phyloP scores from a whole-genome alignment of 2,797 vertebrate species.

The Lagocephalus sceleratus region DNA sequence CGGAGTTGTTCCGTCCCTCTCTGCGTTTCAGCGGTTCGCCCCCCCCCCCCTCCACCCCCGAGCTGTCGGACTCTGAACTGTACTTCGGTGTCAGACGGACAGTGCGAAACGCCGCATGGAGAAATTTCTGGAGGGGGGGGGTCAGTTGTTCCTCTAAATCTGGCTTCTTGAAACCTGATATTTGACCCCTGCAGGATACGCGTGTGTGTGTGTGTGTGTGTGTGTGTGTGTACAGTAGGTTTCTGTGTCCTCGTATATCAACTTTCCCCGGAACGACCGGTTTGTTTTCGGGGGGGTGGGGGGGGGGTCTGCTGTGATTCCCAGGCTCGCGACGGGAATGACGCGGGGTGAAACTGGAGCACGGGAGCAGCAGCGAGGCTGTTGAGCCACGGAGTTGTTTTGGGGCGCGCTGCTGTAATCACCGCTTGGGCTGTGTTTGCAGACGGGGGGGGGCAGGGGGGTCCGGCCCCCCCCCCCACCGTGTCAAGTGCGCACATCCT shows the following conservation, averaged over 20 bases:
- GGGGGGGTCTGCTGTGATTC: too few species aligned
- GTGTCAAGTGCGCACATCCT: too few species aligned
- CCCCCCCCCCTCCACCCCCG: too few species aligned
- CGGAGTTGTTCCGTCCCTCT: conserved; percentile 40
- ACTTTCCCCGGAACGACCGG: too few species aligned
- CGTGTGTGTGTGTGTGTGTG: conserved; percentile 9
- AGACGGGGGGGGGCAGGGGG: too few species aligned
- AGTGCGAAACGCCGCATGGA: conserved; percentile 31
- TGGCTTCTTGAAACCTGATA: conserved; percentile 60
- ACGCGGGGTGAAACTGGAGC: too few species aligned
- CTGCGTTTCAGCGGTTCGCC: conserved; percentile 7
- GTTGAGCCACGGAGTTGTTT: too few species aligned
- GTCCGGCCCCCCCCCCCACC: too few species aligned
- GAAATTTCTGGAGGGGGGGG: conserved; percentile 30
- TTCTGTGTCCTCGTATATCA: background rate
- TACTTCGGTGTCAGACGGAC: conserved; percentile 42
- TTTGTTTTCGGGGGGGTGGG: too few species aligned
- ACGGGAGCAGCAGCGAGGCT: too few species aligned
- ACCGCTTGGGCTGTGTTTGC: conserved; percentile 1
- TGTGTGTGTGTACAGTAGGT: background rate
- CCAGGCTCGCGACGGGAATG: too few species aligned
- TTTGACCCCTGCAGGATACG: conserved; percentile 31
- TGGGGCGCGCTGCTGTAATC: conserved; percentile 35
- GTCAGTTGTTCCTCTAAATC: conserved; percentile 65
- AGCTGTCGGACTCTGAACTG: conserved; percentile 42